Conservation (phyloP, 2,797 vertebrate species). For the Florisuga fusca region DNA sequence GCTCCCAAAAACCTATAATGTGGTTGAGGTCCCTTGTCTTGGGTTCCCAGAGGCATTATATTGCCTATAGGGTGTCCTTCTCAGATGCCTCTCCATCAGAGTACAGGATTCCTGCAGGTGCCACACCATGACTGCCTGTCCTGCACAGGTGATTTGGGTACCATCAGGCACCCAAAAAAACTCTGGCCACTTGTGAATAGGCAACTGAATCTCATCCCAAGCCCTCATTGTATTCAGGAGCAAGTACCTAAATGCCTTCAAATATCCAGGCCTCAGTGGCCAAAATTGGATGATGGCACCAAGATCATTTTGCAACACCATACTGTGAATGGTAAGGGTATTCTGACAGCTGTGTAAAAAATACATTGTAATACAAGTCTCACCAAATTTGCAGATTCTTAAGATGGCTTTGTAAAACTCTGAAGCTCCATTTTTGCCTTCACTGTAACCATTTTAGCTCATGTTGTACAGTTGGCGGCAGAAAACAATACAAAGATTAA, state of each 20-base stretch:
- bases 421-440: not conserved
- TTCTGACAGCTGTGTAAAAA: not conserved
- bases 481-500: not conserved
- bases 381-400: not conserved
- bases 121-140: accelerated
- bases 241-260: not conserved
- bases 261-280: not conserved
- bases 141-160: not conserved
- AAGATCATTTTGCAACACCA: not conserved
- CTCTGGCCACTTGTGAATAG: not conserved
- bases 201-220: not conserved
- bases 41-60: accelerated
- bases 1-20: not conserved
- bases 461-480: not conserved
- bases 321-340: not conserved
- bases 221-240: accelerated
- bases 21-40: not conserved
- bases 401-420: not conserved
- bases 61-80: not conserved
- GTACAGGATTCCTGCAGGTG: not conserved
- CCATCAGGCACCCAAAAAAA: not conserved
- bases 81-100: not conserved
- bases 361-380: not conserved
- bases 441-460: not conserved
- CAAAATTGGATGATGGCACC: not conserved